These are phyloP conservation scores for Paradoxurus hermaphroditus DNA, from an alignment of 2,113 vertebrate genomes.

Conservation along the genomic window DNA sequence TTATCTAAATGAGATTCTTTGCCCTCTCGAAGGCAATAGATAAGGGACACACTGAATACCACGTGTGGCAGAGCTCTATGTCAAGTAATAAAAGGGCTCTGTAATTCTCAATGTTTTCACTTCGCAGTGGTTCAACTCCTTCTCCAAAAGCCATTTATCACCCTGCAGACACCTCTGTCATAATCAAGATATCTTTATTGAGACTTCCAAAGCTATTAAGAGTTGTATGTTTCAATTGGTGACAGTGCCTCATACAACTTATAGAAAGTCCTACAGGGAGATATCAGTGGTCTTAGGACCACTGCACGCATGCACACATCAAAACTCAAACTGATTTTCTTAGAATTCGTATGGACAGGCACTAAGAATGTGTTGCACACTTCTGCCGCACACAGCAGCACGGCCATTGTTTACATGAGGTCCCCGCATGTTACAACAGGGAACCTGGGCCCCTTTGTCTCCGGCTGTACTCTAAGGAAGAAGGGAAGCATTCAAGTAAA, in stretches of 20 bases:
- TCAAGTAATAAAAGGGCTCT: neutral
- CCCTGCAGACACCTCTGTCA: neutral
- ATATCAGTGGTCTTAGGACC: conserved; percentile 11
- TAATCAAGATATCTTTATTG: conserved; percentile 43
- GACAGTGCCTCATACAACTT: conserved; percentile 45
- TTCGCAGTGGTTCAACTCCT: neutral
- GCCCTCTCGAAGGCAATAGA: neutral
- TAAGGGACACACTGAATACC: neutral
- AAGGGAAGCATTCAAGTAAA: conserved; percentile 13
- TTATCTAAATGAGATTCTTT: neutral
- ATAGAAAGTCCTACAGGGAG: neutral
- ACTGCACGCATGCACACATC: neutral
- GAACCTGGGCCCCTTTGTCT: conserved; percentile 42
- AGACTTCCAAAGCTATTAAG: conserved; percentile 62
- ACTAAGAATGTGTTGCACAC: neutral
- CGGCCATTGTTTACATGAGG: conserved; percentile 39
- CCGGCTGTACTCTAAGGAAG: conserved; percentile 1
- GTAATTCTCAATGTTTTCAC: neutral
- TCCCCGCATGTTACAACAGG: conserved; percentile 63
- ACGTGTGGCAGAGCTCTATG: accelerated
- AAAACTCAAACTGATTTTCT: conserved; percentile 54
- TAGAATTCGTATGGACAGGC: neutral
- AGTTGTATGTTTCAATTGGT: conserved; percentile 61
- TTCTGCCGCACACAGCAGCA: neutral
- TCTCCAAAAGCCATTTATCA: conserved; percentile 51